A percentile compares a stretch with the other conserved stretches of the same genome.
Conservation (phyloP, 2,888 invertebrate genomes). For the Chrysina gloriosa region DNA sequence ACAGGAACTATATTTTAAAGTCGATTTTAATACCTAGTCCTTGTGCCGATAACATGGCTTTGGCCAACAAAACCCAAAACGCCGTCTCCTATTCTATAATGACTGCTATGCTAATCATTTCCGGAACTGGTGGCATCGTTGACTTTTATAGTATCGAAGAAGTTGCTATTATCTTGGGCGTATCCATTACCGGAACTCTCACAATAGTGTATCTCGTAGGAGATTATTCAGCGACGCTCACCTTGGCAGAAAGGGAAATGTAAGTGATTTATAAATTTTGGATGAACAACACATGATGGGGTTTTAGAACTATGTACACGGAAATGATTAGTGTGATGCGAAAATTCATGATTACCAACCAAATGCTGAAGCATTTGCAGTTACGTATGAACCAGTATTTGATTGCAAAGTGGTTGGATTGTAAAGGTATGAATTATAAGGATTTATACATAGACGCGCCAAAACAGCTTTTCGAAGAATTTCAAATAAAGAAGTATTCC, state of each 20-base stretch:
- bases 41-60: constrained; percentile 39
- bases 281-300: not conserved
- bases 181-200: constrained; percentile 47
- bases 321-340: constrained; percentile 49
- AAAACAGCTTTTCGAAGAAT: constrained; percentile 46
- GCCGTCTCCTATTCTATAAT: constrained; percentile 33
- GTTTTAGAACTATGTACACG: constrained; percentile 42
- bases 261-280: constrained; percentile 24
- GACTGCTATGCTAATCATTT: constrained; percentile 46
- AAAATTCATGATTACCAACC: constrained; percentile 47
- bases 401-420: constrained; percentile 51
- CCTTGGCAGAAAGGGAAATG: constrained; percentile 47
- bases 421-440: constrained; percentile 45
- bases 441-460: constrained; percentile 48
- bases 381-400: constrained; percentile 49
- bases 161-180: constrained; percentile 42
- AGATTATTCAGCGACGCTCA: constrained; percentile 52
- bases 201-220: constrained; percentile 50
- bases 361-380: constrained; percentile 47
- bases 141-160: constrained; percentile 44
- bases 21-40: constrained; percentile 30
- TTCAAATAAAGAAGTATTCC: constrained; percentile 48
- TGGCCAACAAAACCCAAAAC: constrained; percentile 39
- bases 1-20: not conserved
- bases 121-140: constrained; percentile 47